phyloP scores from a whole-genome alignment of 2,888 invertebrate species.

The Parnassius orleans region DNA sequence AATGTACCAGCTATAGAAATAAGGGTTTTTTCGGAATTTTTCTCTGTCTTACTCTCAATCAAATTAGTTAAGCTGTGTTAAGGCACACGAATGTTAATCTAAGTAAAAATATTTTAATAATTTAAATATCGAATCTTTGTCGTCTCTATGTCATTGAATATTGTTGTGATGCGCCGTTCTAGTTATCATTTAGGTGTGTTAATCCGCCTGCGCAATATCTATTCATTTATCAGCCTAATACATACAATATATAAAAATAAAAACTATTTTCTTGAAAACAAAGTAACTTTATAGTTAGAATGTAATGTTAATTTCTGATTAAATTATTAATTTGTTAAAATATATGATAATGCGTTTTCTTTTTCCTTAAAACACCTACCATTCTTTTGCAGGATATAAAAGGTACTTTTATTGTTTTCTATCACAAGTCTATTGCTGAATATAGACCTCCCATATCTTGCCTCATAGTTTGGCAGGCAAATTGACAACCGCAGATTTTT shows the following conservation, averaged over 20 bases:
- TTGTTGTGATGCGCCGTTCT: slow-evolving; percentile 50
- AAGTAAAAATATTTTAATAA: slow-evolving; percentile 50
- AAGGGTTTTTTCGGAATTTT: slow-evolving; percentile 73
- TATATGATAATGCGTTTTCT: slow-evolving; percentile 47
- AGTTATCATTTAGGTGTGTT: slow-evolving; percentile 56
- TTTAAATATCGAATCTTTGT: slow-evolving; percentile 43
- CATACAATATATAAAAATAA: slow-evolving; percentile 48
- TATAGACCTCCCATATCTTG: too few relatives aligned
- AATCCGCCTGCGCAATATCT: slow-evolving; percentile 65
- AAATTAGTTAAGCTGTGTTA: slow-evolving; percentile 63
- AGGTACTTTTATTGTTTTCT: too few relatives aligned
- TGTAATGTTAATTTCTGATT: slow-evolving; percentile 74
- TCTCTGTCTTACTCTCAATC: slow-evolving; percentile 75
- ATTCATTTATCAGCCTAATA: slow-evolving; percentile 64
- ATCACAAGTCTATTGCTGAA: too few relatives aligned
- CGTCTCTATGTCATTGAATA: slow-evolving; percentile 54
- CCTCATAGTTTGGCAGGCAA: too few relatives aligned
- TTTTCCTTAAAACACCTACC: slow-evolving; percentile 35
- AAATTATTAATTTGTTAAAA: slow-evolving; percentile 76
- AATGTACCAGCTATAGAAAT: slow-evolving; percentile 54
- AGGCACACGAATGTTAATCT: slow-evolving; percentile 36
- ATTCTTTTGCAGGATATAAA: too few relatives aligned
- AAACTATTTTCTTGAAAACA: slow-evolving; percentile 72
- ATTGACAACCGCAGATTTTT: too few relatives aligned
- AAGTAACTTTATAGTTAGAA: slow-evolving; percentile 54